These are phyloP conservation scores for Crypturellus tataupa DNA, from an alignment of 2,797 vertebrate genomes.

Conservation along the genomic window DNA sequence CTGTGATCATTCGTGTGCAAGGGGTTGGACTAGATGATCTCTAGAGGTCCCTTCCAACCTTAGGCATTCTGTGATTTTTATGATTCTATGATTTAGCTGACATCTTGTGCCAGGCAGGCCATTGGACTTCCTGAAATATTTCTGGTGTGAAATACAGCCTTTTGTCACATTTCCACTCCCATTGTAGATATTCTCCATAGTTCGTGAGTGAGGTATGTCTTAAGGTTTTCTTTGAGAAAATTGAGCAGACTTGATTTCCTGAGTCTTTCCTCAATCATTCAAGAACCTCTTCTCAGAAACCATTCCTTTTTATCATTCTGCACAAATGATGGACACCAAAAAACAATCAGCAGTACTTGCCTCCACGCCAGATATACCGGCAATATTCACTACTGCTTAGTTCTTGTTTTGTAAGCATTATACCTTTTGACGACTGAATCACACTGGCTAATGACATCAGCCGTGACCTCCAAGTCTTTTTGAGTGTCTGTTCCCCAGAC, in stretches of 20 bases:
- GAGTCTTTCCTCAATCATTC: neutral
- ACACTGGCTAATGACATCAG: neutral
- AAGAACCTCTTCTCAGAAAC: neutral
- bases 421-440: neutral
- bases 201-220: neutral
- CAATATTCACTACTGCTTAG: neutral
- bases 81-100: neutral
- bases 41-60: too few relatives aligned
- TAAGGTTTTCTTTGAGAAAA: neutral
- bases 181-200: neutral
- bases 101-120: neutral
- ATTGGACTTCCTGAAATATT: neutral
- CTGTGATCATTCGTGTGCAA: neutral
- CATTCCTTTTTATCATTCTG: neutral
- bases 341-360: neutral
- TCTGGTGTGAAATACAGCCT: rapidly evolving
- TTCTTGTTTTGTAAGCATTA: neutral
- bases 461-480: neutral
- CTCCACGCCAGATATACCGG: neutral
- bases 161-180: neutral
- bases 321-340: neutral
- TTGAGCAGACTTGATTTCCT: neutral
- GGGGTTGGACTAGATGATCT: too few relatives aligned
- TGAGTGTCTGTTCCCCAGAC: neutral
- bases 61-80: too few relatives aligned